Conservation (phyloP, 2,113 vertebrate genomes). For the Athene cunicularia region DNA sequence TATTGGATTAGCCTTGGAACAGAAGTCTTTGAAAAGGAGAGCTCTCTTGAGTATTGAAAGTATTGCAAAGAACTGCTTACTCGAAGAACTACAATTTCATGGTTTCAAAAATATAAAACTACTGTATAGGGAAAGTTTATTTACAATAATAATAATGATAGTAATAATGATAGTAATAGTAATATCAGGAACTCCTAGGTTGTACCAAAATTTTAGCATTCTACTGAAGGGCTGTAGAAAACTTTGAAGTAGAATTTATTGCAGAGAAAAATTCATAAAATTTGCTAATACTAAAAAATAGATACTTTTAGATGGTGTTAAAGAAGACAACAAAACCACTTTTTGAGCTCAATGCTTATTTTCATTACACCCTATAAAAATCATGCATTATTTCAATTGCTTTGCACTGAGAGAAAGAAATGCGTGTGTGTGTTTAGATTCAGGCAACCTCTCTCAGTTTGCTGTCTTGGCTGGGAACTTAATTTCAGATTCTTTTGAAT, state of each 20-base stretch:
- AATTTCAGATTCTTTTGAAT: background rate
- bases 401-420: background rate
- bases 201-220: background rate
- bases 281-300: background rate
- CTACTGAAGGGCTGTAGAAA: background rate
- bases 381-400: background rate
- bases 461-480: background rate
- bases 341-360: background rate
- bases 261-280: background rate
- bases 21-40: background rate
- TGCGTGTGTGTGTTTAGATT: background rate
- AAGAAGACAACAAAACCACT: background rate
- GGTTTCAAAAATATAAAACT: background rate
- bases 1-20: slow-evolving; percentile 3
- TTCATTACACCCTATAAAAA: background rate
- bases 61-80: background rate
- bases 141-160: background rate
- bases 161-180: background rate
- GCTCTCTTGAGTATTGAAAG: background rate
- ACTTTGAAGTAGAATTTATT: background rate
- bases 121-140: background rate
- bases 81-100: background rate
- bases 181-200: background rate
- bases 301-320: background rate
- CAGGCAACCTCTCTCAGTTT: background rate